Base-by-base conservation (phyloP, 1,140 invertebrate genomes). In the Pseudoatta argentina region DNA sequence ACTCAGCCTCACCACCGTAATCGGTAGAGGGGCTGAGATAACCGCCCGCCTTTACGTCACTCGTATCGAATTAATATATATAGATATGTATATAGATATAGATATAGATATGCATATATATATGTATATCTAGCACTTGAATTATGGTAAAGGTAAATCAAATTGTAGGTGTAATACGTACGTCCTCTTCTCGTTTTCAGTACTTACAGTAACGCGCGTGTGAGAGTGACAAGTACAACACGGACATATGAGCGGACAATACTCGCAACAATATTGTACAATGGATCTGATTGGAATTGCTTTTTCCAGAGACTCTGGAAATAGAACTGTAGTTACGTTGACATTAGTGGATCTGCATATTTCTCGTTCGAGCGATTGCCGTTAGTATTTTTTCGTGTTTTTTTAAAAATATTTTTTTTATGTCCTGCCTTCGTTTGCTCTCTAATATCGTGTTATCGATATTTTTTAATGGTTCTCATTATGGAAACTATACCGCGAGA, bases 261-360 rank as follows among this genome's bases (percentile, higher is more conserved):
- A 95, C 94, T 95, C 93, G 93, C 93, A 94, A 94, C 93, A 94
- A 94, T 94, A 95, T 95, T 95, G 94, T 95, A 94, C 94, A 95
- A 94, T 93, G 92, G 92, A 92, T 95, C 93, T 92, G 94, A 94
- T 95, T 94, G 94, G 93, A 94, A 94, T 95, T 95, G 94, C 93
- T 93, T 95, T 95, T 95, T 95, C 94, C 94, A 95, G 95, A 95
- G 93, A 93, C 93, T 95, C 95, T 95, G 94, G 94, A 95, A 95
- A 95, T 95, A 95, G 94, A 95, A 95, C 94, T 94, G 94, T 93
- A 94, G 93, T 94, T 93, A 93, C 93, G 91, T 94, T 94, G 92
- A 90, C 89, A 95, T 95, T 94, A 95, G 94, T 95, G 88, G 93
- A 92, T 91, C 92, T 93, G 89, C 88, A 64, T 86, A 66, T 44